Conservation (phyloP, 2,113 vertebrate genomes). For the Oreamnos americanus region DNA sequence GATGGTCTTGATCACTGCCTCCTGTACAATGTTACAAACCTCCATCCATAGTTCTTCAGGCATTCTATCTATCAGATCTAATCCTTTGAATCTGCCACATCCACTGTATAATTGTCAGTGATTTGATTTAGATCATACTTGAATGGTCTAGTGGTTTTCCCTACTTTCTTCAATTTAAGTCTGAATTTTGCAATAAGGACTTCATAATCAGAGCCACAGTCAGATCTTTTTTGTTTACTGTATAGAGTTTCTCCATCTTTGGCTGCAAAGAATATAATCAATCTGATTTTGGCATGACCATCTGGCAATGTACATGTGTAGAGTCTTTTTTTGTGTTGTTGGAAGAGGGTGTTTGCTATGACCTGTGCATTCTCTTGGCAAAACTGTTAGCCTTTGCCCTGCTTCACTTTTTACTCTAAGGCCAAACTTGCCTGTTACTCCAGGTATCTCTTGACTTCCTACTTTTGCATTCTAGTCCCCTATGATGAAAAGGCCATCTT, state of each 20-base stretch:
- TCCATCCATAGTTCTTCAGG: not conserved
- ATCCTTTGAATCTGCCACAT: not conserved
- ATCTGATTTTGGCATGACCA: not conserved
- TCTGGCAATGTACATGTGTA: not conserved
- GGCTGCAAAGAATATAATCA: not conserved
- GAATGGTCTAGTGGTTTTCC: not conserved
- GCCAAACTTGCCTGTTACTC: not conserved
- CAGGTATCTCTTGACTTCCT: not conserved
- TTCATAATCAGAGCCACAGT: not conserved
- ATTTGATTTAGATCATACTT: not conserved
- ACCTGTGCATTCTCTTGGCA: not conserved
- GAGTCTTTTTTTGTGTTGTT: not conserved
- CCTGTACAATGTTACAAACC: not conserved
- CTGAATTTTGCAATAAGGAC: not conserved
- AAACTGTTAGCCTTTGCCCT: not conserved
- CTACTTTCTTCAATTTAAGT: not conserved
- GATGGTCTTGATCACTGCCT: not conserved
- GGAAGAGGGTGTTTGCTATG: not conserved
- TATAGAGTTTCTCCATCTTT: not conserved
- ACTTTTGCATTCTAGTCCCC: not conserved
- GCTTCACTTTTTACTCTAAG: not conserved
- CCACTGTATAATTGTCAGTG: not conserved
- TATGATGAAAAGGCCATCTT: not conserved
- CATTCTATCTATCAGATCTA: not conserved
- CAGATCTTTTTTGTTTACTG: not conserved